phyloP scores from a whole-genome alignment of 2,113 vertebrate genomes.

The Lophochroa leadbeateri region DNA sequence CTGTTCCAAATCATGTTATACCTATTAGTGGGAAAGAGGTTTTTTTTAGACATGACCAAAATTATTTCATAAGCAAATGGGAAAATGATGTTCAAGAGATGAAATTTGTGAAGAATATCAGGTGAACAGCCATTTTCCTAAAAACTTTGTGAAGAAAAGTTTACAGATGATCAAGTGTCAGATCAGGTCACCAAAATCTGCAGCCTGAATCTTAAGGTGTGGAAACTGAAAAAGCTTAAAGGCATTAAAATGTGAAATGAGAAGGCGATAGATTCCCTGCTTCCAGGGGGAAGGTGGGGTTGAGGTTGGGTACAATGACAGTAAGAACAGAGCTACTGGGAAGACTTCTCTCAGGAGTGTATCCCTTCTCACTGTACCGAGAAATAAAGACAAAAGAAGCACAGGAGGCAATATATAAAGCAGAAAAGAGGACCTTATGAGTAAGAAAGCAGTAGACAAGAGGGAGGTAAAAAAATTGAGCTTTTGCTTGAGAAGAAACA shows the following conservation, averaged over 20 bases:
- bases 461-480: neutral
- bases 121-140: neutral
- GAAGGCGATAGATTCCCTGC: neutral
- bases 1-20: neutral
- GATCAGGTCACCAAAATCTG: neutral
- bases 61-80: neutral
- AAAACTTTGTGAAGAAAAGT: neutral
- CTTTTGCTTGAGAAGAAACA: neutral
- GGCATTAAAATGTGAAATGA: neutral
- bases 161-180: neutral
- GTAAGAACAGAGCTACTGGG: neutral
- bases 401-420: neutral
- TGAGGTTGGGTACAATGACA: neutral
- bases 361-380: neutral
- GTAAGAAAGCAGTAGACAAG: neutral
- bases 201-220: neutral
- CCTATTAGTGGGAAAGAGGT: neutral
- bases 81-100: neutral
- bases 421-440: neutral
- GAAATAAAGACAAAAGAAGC: neutral
- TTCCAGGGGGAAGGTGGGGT: neutral
- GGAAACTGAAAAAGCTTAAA: neutral
- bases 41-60: neutral
- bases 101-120: neutral
- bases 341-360: neutral